Conservation (phyloP, 2,797 vertebrate species). For the Hybognathus amarus region DNA sequence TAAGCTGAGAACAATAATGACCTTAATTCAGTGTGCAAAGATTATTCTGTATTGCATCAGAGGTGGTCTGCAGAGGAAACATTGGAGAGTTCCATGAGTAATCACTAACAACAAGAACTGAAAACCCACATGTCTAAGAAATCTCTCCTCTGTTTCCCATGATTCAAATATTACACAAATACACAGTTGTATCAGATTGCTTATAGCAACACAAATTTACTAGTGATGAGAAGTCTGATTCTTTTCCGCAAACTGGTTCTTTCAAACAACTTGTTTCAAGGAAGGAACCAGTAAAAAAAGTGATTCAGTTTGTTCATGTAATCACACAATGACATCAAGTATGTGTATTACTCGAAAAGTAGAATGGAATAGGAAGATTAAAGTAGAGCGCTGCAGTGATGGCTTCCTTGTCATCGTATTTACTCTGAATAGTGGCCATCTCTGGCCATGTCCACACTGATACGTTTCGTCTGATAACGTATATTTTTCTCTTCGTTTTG, state of each 20-base stretch:
- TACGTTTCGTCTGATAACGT: too few species aligned
- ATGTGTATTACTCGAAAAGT: too few species aligned
- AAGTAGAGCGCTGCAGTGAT: too few species aligned
- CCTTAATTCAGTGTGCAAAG: conserved; percentile 38
- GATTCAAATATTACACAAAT: background rate
- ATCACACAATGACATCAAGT: background rate
- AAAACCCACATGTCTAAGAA: background rate
- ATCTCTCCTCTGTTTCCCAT: background rate
- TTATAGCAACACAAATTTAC: background rate
- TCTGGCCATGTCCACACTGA: too few species aligned
- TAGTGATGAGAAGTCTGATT: background rate
- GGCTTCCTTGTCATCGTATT: too few species aligned
- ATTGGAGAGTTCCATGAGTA: background rate
- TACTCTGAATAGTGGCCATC: too few species aligned
- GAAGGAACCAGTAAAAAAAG: background rate
- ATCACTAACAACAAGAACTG: conserved; percentile 27
- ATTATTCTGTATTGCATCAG: conserved; percentile 35
- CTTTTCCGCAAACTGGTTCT: background rate
- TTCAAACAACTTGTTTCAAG: background rate
- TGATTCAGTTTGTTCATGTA: background rate
- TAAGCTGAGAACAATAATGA: conserved; percentile 21
- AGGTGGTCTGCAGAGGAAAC: conserved; percentile 25
- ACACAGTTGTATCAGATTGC: background rate
- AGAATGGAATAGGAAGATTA: too few species aligned
- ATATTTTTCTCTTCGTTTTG: too few species aligned